Conservation (phyloP, 92 coral and sea anemone species). For the Porites lobata region DNA sequence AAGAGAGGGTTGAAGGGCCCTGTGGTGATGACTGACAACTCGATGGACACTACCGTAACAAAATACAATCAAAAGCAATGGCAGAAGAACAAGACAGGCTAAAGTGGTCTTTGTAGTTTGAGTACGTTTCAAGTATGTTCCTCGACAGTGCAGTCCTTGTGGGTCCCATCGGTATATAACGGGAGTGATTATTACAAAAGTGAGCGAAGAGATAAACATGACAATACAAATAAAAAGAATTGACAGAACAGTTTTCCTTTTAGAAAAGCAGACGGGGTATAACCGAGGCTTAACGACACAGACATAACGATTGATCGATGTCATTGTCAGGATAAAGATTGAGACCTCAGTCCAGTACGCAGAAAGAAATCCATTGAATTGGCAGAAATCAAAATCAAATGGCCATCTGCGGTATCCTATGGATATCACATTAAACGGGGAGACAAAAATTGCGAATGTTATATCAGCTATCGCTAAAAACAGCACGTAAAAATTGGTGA, state of each 20-base stretch:
- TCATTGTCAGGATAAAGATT: not conserved
- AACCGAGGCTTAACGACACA: not conserved
- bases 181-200: not conserved
- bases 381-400: not conserved
- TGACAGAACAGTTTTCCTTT: constrained; percentile 2
- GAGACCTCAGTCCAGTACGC: not conserved
- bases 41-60: not conserved
- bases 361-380: not conserved
- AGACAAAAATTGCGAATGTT: not conserved
- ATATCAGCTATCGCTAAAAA: not conserved
- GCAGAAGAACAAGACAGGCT: not conserved
- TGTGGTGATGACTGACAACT: not conserved
- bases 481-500: not conserved
- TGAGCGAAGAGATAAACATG: not conserved
- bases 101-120: not conserved
- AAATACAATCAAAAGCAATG: not conserved
- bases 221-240: not conserved
- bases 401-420: not conserved
- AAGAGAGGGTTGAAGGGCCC: not conserved
- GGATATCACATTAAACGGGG: not conserved
- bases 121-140: not conserved
- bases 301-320: constrained; percentile 2
- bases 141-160: not conserved
- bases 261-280: not conserved
- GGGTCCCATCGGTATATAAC: not conserved